Evolutionary conservation across 2,888 invertebrate species (phyloP).

Genomic region (Drosophila ezoana): DNA sequence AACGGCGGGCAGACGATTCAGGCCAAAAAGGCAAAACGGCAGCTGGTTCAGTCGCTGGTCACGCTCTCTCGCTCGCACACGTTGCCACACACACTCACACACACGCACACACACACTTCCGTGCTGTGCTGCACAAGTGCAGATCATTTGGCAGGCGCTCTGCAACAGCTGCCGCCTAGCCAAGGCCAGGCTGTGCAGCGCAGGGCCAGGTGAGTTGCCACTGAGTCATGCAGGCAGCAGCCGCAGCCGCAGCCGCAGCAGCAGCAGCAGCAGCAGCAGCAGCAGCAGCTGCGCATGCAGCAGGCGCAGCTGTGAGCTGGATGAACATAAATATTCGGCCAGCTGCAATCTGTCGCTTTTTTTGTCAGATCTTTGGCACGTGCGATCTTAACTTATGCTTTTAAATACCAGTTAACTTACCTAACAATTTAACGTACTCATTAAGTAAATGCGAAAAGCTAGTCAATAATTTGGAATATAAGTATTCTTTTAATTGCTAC

Average conservation of each 20-base stretch:
- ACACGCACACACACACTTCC: slow-evolving; percentile 20
- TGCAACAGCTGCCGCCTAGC: slow-evolving; percentile 49
- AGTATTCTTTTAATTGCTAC: neutral
- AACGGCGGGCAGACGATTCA: slow-evolving; percentile 35
- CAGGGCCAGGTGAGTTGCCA: slow-evolving; percentile 27
- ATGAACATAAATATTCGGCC: slow-evolving; percentile 19
- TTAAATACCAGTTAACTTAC: neutral
- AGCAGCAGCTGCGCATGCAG: slow-evolving; percentile 46
- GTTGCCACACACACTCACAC: neutral
- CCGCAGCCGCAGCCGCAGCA: slow-evolving; percentile 31
- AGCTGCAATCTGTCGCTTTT: slow-evolving; percentile 28
- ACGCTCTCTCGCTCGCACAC: slow-evolving; percentile 17
- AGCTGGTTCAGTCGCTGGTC: slow-evolving; percentile 54
- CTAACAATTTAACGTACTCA: slow-evolving; percentile 11
- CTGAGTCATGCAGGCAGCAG: slow-evolving; percentile 30
- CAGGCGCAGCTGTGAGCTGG: slow-evolving; percentile 19
- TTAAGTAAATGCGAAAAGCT: slow-evolving; percentile 3
- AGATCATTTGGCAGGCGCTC: slow-evolving; percentile 46
- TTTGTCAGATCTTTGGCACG: slow-evolving; percentile 17
- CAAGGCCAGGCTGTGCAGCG: slow-evolving; percentile 44
- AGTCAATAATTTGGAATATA: neutral
- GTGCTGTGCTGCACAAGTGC: slow-evolving; percentile 32
- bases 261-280: slow-evolving; percentile 35
- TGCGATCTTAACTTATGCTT: slow-evolving; percentile 2
- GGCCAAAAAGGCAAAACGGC: slow-evolving; percentile 34